These are phyloP conservation scores for Physeter macrocephalus DNA, from an alignment of 2,113 vertebrate species.

Conservation along the genomic window DNA sequence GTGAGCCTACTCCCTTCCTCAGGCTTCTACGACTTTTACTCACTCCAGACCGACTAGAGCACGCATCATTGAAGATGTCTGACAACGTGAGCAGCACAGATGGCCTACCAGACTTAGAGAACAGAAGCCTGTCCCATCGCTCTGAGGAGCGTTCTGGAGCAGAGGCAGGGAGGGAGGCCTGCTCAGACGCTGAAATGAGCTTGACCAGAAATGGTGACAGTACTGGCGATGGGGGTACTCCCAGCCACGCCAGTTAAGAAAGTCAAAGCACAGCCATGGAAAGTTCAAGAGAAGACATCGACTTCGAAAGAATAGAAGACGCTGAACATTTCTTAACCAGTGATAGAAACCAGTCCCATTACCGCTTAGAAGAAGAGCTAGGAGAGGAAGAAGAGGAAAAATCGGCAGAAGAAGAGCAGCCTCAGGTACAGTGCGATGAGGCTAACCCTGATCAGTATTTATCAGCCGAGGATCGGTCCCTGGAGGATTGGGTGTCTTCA, in stretches of 20 bases:
- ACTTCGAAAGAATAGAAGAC: conserved; percentile 86
- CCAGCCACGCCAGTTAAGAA: neutral
- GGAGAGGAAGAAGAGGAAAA: conserved; percentile 66
- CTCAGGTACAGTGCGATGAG: conserved; percentile 13
- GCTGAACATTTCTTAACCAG: conserved; percentile 80
- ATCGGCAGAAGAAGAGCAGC: neutral
- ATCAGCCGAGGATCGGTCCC: conserved; percentile 75
- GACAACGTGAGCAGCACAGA: conserved; percentile 12
- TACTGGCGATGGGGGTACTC: neutral
- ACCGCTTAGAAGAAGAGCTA: conserved; percentile 47
- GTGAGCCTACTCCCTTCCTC: neutral
- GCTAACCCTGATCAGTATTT: conserved; percentile 40
- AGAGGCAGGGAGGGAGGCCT: conserved; percentile 23
- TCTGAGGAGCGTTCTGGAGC: conserved; percentile 44
- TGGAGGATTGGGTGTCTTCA: conserved; percentile 88
- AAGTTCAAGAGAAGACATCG: conserved; percentile 70
- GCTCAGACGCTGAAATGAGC: conserved; percentile 65
- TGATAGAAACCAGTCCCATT: conserved; percentile 72
- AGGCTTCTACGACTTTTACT: neutral
- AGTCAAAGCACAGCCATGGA: neutral
- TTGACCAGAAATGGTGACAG: neutral
- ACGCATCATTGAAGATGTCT: conserved; percentile 48
- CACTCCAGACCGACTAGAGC: accelerated
- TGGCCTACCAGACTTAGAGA: neutral
- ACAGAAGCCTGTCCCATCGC: conserved; percentile 57